Base-by-base conservation (phyloP, 2,797 vertebrate species). In the Gadopsis bispinosus region DNA sequence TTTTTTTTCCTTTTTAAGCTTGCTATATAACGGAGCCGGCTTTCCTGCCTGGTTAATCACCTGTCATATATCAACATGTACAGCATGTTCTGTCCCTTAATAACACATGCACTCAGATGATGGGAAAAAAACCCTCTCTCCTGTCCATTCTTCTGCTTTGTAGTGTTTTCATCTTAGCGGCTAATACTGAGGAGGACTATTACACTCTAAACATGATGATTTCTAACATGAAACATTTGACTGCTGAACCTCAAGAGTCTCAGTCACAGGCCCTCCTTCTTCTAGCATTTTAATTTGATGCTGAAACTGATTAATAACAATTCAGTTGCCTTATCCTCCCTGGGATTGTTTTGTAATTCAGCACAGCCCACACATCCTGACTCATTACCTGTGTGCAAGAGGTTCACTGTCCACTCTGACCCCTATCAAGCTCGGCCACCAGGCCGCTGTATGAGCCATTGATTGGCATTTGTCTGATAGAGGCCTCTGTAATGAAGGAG, bases 381-480 rank as follows among this genome's bases (percentile, higher is more conserved):
- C 70, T 81, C 68, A 83, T 71, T 80, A 58, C 53, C 50, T 58
- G 53, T 70, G 65, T 69, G 70, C 71, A 77, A 76, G 69, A 53
- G 74, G 69, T 77, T 74, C 53, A 14, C 20, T 29, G 62, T 78
- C 74, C 74, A 65, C 65, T 61, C 64, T 88, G 89, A 92, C 90
- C 90, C 73, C 65, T 35, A 89, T 92, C 85, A 77, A 73, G 75
- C 69, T 79, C 72, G 29, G 78, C 86, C 73, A 61, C 84, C 77
- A 76, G 48, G 54, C 74, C 0, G 43, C 71, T 43, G 66, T 71
- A 56, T 62, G 68, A 80, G 77, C 65, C 86, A 90, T 91, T 91
- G 90, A 93, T 94, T 82, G 86, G 81, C 87, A 73, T 92, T 92
- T 89, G 79, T 92, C 87, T 81, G 79, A 90, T 80, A 22, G 80